A percentile compares a stretch with the other conserved stretches of the same genome.
phyloP scores from a whole-genome alignment of 2,888 invertebrate species.

The Dascillus cervinus region DNA sequence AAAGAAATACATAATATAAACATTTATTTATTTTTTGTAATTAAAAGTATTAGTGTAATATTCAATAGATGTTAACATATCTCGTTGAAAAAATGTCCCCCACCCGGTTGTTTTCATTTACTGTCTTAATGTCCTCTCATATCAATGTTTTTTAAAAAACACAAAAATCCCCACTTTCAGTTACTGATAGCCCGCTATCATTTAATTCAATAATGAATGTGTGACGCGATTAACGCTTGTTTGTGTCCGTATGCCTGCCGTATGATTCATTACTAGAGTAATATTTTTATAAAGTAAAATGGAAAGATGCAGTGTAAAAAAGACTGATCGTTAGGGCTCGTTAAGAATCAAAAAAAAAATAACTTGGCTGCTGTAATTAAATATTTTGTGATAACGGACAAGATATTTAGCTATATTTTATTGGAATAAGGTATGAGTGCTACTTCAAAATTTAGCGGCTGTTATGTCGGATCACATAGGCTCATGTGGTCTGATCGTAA shows the following conservation, averaged over 20 bases:
- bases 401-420: conserved; percentile 9
- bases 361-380: conserved; percentile 16
- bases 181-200: conserved; percentile 2
- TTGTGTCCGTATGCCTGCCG: conserved; percentile 2
- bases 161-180: conserved; percentile 8
- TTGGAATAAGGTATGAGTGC: conserved; percentile 11
- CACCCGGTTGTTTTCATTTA: conserved; percentile 10
- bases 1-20: too few relatives aligned
- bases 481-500: conserved; percentile 27
- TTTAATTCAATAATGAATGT: conserved; percentile 7
- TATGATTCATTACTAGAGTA: conserved; percentile 27
- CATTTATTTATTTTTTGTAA: not conserved
- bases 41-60: conserved; percentile 14
- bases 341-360: conserved; percentile 21
- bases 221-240: conserved; percentile 3
- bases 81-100: conserved; percentile 24
- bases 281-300: conserved; percentile 36
- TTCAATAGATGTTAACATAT: conserved; percentile 38
- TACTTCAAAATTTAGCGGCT: conserved; percentile 9
- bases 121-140: conserved; percentile 15
- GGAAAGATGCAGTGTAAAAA: conserved; percentile 28
- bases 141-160: conserved; percentile 12
- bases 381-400: conserved; percentile 13
- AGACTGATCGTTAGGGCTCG: conserved; percentile 38
- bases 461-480: conserved; percentile 23